Percentiles rank a stretch among this genome's conserved stretches.
Evolutionary conservation across 2,888 invertebrate species (phyloP).

Genomic region (Orthosia gracilis): DNA sequence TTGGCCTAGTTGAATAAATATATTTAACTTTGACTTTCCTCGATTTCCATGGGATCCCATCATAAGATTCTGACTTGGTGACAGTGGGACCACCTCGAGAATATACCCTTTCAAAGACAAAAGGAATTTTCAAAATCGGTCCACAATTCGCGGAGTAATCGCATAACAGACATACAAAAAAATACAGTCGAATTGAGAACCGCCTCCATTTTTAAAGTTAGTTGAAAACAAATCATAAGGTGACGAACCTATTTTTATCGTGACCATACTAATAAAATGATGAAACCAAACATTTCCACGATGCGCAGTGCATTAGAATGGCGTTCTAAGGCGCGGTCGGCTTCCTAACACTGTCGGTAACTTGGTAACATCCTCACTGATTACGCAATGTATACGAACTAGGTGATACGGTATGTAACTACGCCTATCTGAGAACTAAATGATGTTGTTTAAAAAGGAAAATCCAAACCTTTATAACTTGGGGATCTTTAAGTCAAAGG

Average conservation of each 20-base stretch:
- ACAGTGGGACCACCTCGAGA: too few relatives aligned
- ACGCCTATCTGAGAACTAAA: not conserved
- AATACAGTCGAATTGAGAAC: too few relatives aligned
- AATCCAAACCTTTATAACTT: not conserved
- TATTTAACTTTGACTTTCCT: too few relatives aligned
- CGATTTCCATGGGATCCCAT: too few relatives aligned
- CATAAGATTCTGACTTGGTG: too few relatives aligned
- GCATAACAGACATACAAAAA: too few relatives aligned
- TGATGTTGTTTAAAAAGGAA: not conserved
- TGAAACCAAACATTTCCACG: slow-evolving; percentile 35
- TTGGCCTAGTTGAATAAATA: too few relatives aligned
- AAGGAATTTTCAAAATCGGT: too few relatives aligned
- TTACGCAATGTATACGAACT: slow-evolving; percentile 31
- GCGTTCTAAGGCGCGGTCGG: slow-evolving; percentile 52
- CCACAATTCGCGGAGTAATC: too few relatives aligned
- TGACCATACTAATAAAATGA: not conserved
- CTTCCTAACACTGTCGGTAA: slow-evolving; percentile 34
- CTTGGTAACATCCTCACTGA: slow-evolving; percentile 44
- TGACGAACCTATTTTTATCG: not conserved
- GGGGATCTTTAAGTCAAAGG: not conserved
- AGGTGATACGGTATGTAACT: slow-evolving; percentile 23
- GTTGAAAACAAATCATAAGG: too few relatives aligned
- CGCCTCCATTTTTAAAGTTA: too few relatives aligned
- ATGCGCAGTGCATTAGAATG: slow-evolving; percentile 38
- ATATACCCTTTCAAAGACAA: too few relatives aligned